Evolutionary conservation across 1,140 invertebrate genomes (phyloP).

Genomic region (Zaprionus tsacasi): DNA sequence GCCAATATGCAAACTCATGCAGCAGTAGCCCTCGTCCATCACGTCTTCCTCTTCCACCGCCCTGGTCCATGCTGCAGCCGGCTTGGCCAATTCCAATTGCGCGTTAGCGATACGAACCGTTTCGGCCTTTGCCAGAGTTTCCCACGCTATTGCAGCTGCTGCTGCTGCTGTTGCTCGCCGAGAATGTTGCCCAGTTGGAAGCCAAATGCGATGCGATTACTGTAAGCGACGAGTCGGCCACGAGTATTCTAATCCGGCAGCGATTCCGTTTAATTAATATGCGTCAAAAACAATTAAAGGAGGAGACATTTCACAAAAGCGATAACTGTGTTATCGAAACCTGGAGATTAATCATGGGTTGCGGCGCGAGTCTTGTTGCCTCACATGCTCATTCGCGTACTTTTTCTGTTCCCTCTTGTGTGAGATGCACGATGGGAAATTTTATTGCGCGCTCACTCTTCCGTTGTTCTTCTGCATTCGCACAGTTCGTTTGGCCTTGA

Average conservation of each 20-base stretch:
- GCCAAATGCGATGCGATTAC: slow-evolving; percentile 16
- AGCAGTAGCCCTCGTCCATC: background rate
- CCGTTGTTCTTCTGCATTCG: no score
- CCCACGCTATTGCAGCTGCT: slow-evolving; percentile 28
- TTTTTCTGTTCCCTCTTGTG: no score
- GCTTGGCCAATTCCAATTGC: slow-evolving; percentile 36
- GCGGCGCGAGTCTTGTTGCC: no score
- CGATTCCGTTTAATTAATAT: slow-evolving; percentile 37
- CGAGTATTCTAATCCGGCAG: slow-evolving; percentile 38
- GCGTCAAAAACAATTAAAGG: no score
- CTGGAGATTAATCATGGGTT: no score
- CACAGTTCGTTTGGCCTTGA: no score
- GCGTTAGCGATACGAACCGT: background rate
- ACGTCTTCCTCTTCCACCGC: background rate
- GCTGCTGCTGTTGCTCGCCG: slow-evolving; percentile 30
- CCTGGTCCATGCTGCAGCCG: background rate
- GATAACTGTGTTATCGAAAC: no score
- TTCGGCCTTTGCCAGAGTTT: slow-evolving; percentile 20
- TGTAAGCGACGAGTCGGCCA: background rate
- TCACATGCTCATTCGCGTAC: no score
- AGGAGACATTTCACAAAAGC: no score
- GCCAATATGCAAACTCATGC: slow-evolving; percentile 42
- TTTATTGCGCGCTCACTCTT: no score
- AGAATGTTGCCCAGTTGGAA: slow-evolving; percentile 27
- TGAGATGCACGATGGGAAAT: no score